A percentile compares a stretch with the other conserved stretches of the same genome.
Evolutionary conservation across 2,888 invertebrate species (phyloP).

Genomic region (Drosophila robusta): DNA sequence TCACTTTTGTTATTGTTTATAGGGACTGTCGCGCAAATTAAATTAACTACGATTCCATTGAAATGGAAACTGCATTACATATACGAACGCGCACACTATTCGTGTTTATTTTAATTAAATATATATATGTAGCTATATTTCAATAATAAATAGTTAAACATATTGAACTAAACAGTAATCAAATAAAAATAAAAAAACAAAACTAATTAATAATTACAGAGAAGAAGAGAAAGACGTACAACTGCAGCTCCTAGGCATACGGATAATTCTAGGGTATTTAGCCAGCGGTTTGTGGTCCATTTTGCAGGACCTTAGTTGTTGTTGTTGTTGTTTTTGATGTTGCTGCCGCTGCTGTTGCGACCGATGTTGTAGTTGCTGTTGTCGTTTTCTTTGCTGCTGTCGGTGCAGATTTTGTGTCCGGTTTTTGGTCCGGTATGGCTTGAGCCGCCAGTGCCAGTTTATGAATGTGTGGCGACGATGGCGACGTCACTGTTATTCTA

Average conservation of each 20-base stretch:
- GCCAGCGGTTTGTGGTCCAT: constrained; percentile 55
- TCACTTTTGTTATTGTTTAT: constrained; percentile 61
- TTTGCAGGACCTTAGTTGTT: constrained; percentile 59
- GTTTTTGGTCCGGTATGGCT: constrained; percentile 62
- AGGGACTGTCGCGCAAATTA: constrained; percentile 75
- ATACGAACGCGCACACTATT: constrained; percentile 8
- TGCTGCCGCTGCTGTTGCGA: constrained; percentile 21
- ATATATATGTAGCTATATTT: constrained; percentile 72
- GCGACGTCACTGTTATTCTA: constrained; percentile 85
- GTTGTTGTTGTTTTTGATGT: constrained; percentile 19
- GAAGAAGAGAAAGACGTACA: constrained; percentile 21
- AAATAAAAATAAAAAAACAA: constrained; percentile 68
- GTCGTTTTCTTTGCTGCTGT: constrained; percentile 30
- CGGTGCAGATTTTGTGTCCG: constrained; percentile 45
- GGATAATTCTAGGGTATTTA: constrained; percentile 14
- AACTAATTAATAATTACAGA: constrained; percentile 72
- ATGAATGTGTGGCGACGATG: constrained; percentile 83
- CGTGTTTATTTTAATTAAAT: constrained; percentile 50
- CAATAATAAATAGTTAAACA: constrained; percentile 76
- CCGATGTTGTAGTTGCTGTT: constrained; percentile 11
- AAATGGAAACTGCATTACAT: constrained; percentile 40
- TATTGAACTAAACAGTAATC: constrained; percentile 77
- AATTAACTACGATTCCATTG: constrained; percentile 67
- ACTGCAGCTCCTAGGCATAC: constrained; percentile 25
- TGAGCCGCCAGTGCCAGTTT: constrained; percentile 75